Base-by-base conservation (phyloP, 2,888 invertebrate genomes). In the Ametastegia equiseti region DNA sequence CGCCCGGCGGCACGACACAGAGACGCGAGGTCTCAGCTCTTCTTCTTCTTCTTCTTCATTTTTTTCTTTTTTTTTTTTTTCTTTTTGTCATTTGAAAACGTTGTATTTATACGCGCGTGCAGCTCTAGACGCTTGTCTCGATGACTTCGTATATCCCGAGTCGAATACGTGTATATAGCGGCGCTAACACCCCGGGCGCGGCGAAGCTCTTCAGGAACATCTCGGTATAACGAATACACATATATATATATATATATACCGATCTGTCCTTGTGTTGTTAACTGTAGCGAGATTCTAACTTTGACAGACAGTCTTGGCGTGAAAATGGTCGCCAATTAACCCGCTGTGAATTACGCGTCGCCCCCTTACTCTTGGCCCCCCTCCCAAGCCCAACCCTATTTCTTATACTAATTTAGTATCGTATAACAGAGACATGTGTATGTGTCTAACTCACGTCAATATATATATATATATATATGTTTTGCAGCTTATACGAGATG, bases 241-340 rank as follows among this genome's bases (percentile, higher is more conserved):
- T n/a, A n/a, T n/a, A n/a, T n/a, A n/a, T n/a, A n/a, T n/a, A n/a
- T n/a, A n/a, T n/a, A n/a, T n/a, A n/a, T n/a, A 27, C 80, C 81
- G 83, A 82, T 57, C 50, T 82, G 71, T 54, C 83, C 84, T 80
- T 81, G 83, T 83, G 82, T 85, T 86, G 86, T 85, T 87, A 87
- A 87, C 87, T 86, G 87, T 86, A 86, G 85, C 86, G 83, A 75
- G 75, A 54, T 57, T 33, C 75, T 85, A 71, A 71, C 88, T 90
- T 90, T 90, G 90, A 90, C 90, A 89, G 90, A 90, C 88, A 87
- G 87, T 88, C 87, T 87, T 90, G 89, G 90, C 90, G 89, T 90
- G 90, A 91, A 91, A 91, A 91, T 89, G 90, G 87, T 90, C 88
- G 90, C 91, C 91, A 91, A 91, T 91, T 91, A 91, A 91, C 90